Base-by-base conservation (phyloP, 2,888 invertebrate genomes). In the Drosophila anceps region DNA sequence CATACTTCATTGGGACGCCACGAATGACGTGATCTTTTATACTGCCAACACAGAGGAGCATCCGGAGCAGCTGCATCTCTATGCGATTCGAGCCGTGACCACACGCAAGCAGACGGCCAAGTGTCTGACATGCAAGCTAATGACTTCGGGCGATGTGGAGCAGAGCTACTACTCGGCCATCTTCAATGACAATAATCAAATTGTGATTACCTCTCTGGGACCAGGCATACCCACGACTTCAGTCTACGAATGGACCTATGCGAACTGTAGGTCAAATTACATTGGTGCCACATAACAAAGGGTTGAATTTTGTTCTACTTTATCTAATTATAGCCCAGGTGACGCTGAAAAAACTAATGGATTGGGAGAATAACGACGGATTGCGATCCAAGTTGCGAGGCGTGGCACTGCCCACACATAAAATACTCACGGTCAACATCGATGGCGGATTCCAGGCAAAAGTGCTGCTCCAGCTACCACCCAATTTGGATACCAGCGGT, bases 41-140 rank as follows among this genome's bases (percentile, higher is more conserved):
- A 95, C 96, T 81, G 97, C 97, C 0, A 98, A 97, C 37, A 95
- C 95, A 8, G 95, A 95, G 75, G 93, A 94, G 13, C 96, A 97
- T 91, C 95, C 98, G 0, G 95, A 96, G 6, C 95, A 96, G 61
- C 95, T 96, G 88, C 98, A 98, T 92, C 93, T 98, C 46, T 98
- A 96, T 94, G 95, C 95, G 10, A 94, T 97, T 9, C 94, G 95
- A 72, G 93, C 94, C 0, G 7, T 60, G 48, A 44, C 84, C 5
- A 92, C 82, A 0, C 76, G 93, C n/a, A 93, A 94, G 7, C 88
- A 89, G 62, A 85, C 92, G 84, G 79, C 94, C 33, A 93, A 94
- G 62, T 98, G 98, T 92, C 94, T 98, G 88, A 96, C 98, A 0
- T 98, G 98, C 93, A 93, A 94, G 43, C 71, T 92, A 61, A 85